Evolutionary conservation across 2,888 invertebrate species (phyloP), one percentile per base, ranked within the genome.

Genomic region (Nasonia oneida): DNA sequence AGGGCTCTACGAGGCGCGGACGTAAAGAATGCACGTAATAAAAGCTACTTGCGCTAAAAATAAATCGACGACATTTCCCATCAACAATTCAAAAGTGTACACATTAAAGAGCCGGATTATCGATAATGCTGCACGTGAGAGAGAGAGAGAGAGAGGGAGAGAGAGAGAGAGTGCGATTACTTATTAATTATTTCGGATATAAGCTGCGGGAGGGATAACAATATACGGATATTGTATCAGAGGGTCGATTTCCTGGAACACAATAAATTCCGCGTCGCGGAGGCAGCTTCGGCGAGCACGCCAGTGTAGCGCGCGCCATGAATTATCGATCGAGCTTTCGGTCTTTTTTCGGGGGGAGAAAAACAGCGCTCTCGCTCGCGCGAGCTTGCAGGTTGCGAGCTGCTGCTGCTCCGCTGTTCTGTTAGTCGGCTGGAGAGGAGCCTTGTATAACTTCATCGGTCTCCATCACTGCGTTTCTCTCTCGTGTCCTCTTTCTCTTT

Each of bases 311-410:
- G 10, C 53, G 8, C 53, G 64, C 70, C 76, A 82, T 82, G 81
- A 85, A 85, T 85, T 85, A 85, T 85, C 85, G 85, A 85, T 85
- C 78, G 74, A 82, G 73, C 53, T 85, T 67, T 73, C 73, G 73
- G 47, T 47, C 61, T 71, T 81, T 85, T 85, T 81, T 81, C 77
- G 37, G 70, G 67, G 82, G 64, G 76, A 81, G 47, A 47, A 47
- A 81, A 85, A 85, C 57, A 64, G 74, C 37, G 64, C 74, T 23
- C 74, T 23, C 29, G 29, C 29, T 29, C 29, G 29, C 29, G 18
- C n/a, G 57, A 61, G 57, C 57, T 61, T 61, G 57, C 57, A 61
- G n/a, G 57, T 61, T n/a, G 57, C 8, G 73, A 29, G 5, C 15
- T 64, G 53, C 67, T 50, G 39, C 57, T 71, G 47, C 33, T 61